Percentiles rank a stretch among this genome's conserved stretches.
Conservation (phyloP, 2,113 vertebrate genomes). For the Oryzias celebensis region DNA sequence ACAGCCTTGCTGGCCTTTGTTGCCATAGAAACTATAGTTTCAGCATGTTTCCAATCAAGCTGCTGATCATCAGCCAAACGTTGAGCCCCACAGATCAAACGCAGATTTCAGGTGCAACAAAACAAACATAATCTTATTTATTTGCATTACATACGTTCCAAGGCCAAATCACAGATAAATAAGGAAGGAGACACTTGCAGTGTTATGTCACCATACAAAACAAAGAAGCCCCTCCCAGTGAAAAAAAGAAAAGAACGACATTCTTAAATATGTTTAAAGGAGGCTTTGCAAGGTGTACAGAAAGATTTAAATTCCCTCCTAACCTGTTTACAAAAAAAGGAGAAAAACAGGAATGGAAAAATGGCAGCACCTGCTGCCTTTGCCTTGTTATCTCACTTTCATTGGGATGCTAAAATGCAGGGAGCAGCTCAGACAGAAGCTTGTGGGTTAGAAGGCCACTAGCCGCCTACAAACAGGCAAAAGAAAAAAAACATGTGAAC, state of each 20-base stretch:
- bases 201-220: slow-evolving; percentile 49
- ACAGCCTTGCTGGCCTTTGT: slow-evolving; percentile 45
- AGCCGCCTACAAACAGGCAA: slow-evolving; percentile 50
- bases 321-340: slow-evolving; percentile 39
- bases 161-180: slow-evolving; percentile 87
- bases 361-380: slow-evolving; percentile 23
- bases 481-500: slow-evolving; percentile 60
- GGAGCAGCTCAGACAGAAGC: slow-evolving; percentile 42
- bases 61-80: slow-evolving; percentile 34
- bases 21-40: slow-evolving; percentile 68
- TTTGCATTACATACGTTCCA: slow-evolving; percentile 73
- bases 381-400: background rate
- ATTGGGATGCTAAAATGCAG: background rate
- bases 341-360: slow-evolving; percentile 36
- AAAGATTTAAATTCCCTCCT: slow-evolving; percentile 54
- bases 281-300: slow-evolving; percentile 67
- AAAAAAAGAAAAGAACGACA: slow-evolving; percentile 46
- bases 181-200: slow-evolving; percentile 77
- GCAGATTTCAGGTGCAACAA: slow-evolving; percentile 14
- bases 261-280: slow-evolving; percentile 69
- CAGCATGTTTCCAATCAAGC: slow-evolving; percentile 53
- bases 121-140: slow-evolving; percentile 45
- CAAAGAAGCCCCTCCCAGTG: slow-evolving; percentile 32
- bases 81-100: slow-evolving; percentile 7
- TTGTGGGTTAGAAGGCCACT: slow-evolving; percentile 67